Evolutionary conservation across 2,888 invertebrate genomes (phyloP), one percentile per base, ranked within the genome.

Genomic region (Anagyrus pseudococci): DNA sequence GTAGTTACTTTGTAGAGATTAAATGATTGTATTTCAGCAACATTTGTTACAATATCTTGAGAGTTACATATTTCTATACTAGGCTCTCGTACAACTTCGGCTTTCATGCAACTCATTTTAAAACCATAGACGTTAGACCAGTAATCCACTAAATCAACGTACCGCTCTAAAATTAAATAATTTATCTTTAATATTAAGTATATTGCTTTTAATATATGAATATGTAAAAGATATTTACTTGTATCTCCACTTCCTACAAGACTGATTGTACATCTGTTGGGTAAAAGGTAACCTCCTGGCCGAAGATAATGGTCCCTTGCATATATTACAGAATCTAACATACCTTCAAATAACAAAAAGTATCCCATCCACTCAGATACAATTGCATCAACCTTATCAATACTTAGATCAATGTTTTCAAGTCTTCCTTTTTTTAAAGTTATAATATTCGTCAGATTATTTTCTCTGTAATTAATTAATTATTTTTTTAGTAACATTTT

Each of bases 331-430:
- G 94, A 94, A 76, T 97, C 96, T 63, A 98, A 79, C 98, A 98
- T 98, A 47, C 95, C 96, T 83, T 98, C 98, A 80, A 94, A 98
- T 1, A 98, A 82, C 43, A 98, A 84, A 79, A 98, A 97, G 80
- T 98, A 98, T 0, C 98, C 98, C 98, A 98, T 98, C 96, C 97
- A 98, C 81, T 98, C 98, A 0, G 97, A 97, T 2, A 98, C 89
- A 69, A 98, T 94, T 4, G 96, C 88, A 79, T 98, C 97, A 40
- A 92, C 91, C 81, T 91, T 89, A 58, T 90, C 88, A 40, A 85
- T 83, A 1, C 92, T 91, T 50, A 95, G 80, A 56, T 85, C 83
- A 4, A 92, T 90, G 70, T 94, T 91, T 81, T 98, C 98, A 23
- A 98, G 82, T 71, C 91, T 86, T 0, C 96, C 96, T 82, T 93